Evolutionary conservation across 64 coral and sea anemone genomes (phyloP).

Genomic region (Actinia tenebrosa): DNA sequence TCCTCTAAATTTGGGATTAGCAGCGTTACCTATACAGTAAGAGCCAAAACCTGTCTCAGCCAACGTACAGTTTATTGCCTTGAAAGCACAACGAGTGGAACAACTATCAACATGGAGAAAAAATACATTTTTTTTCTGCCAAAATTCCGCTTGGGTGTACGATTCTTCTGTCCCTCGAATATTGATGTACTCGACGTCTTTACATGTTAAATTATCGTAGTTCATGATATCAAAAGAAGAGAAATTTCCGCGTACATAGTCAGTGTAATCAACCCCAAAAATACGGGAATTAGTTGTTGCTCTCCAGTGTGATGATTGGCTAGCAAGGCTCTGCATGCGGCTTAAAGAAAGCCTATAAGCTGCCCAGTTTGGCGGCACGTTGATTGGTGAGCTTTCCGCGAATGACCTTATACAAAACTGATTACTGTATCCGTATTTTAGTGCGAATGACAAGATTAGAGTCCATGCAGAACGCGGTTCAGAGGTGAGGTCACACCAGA

Average conservation of each 20-base stretch:
- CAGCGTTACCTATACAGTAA: background rate
- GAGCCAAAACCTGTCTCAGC: constrained; percentile 57
- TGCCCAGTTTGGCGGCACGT: background rate
- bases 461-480: constrained; percentile 25
- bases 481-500: constrained; percentile 8
- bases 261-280: constrained; percentile 41
- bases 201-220: constrained; percentile 14
- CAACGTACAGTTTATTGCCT: background rate
- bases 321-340: background rate
- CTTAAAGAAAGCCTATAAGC: background rate
- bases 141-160: constrained; percentile 26
- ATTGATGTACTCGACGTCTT: constrained; percentile 43
- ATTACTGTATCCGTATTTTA: background rate
- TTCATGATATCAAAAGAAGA: constrained; percentile 35
- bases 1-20: constrained; percentile 45
- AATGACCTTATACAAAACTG: too few species aligned
- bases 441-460: background rate
- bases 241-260: constrained; percentile 63
- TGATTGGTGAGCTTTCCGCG: too few species aligned
- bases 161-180: constrained; percentile 35
- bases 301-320: constrained; percentile 27
- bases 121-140: background rate
- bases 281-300: constrained; percentile 29
- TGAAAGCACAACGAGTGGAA: constrained; percentile 18
- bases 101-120: constrained; percentile 44